phyloP scores from a whole-genome alignment of 1,140 invertebrate genomes.

The Heliconius eleuchia region DNA sequence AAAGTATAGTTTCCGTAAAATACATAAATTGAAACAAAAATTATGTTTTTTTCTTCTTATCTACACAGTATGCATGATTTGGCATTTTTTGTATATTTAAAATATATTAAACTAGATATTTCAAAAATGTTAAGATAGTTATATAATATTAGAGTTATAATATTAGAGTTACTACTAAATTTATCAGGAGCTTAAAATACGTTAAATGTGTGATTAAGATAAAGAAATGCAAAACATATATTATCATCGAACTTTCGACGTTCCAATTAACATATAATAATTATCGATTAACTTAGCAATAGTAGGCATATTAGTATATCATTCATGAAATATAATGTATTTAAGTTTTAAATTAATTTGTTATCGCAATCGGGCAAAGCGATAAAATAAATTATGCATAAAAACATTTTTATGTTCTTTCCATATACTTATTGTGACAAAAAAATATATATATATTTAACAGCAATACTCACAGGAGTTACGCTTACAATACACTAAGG shows the following conservation, averaged over 20 bases:
- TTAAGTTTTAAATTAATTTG: background rate
- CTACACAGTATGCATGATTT: background rate
- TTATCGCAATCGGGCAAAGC: background rate
- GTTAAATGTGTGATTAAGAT: no score
- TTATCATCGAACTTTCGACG: no score
- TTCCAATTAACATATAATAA: no score
- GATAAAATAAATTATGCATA: background rate
- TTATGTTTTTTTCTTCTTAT: no score
- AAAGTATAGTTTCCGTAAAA: no score
- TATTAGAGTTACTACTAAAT: no score
- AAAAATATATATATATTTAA: conserved; percentile 18
- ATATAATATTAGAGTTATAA: no score
- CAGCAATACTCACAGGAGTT: conserved; percentile 24
- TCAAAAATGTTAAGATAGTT: background rate
- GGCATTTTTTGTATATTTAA: background rate
- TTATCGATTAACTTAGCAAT: background rate
- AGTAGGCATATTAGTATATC: background rate
- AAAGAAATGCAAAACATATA: no score
- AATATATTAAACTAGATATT: background rate
- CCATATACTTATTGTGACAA: background rate
- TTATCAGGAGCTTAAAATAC: no score
- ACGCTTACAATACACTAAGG: conserved; percentile 24
- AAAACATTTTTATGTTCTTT: conserved; percentile 1
- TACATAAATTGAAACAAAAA: no score
- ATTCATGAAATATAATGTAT: background rate